phyloP scores from a whole-genome alignment of 2,113 vertebrate species.

The Numenius arquata region DNA sequence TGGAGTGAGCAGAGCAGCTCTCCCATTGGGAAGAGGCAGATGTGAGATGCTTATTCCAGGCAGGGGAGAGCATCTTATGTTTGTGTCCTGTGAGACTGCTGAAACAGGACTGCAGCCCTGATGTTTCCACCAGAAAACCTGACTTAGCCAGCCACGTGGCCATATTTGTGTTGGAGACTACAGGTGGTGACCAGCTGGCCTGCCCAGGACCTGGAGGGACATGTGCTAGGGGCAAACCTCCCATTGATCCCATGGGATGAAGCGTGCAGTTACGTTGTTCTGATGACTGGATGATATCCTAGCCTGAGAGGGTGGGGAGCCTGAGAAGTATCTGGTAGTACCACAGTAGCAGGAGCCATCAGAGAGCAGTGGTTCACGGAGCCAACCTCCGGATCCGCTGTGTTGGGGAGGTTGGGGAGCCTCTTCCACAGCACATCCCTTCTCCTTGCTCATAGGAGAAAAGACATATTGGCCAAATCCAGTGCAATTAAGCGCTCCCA shows the following conservation, averaged over 20 bases:
- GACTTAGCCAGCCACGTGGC: background rate
- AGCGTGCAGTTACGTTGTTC: background rate
- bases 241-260: background rate
- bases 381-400: background rate
- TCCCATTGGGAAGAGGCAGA: background rate
- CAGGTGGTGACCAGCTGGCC: background rate
- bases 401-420: background rate
- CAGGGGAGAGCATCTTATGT: background rate
- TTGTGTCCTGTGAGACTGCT: background rate
- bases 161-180: background rate
- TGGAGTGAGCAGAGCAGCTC: background rate
- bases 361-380: background rate
- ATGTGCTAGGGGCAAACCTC: background rate
- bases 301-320: background rate
- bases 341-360: background rate
- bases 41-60: background rate
- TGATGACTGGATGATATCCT: rapidly evolving
- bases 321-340: background rate
- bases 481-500: background rate
- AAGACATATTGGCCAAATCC: rapidly evolving
- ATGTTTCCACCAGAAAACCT: background rate
- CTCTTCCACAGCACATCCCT: background rate
- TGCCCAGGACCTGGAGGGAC: background rate
- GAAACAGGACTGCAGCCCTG: background rate
- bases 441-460: rapidly evolving